A percentile compares a stretch with the other conserved stretches of the same genome.
phyloP scores from a whole-genome alignment of 2,888 invertebrate genomes.

The Sussaba pulchella region DNA sequence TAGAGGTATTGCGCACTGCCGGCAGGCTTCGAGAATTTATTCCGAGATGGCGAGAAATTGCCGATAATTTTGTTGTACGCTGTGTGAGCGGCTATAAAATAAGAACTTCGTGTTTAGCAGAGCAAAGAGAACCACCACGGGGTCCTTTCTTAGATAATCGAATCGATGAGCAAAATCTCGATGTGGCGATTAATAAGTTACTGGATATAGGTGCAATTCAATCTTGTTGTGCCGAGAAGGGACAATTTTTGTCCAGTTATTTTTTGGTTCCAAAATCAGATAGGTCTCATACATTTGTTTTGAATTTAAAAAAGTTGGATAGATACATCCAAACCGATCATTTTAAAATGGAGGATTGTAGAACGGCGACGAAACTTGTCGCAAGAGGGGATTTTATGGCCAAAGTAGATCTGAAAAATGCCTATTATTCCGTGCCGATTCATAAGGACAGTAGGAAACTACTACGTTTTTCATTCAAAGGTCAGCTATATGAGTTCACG shows the following conservation, averaged over 20 bases:
- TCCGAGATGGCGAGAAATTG: slow-evolving; percentile 35
- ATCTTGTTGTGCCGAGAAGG: neutral
- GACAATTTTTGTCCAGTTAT: neutral
- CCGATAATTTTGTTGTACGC: slow-evolving; percentile 37
- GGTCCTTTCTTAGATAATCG: no score
- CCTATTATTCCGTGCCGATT: no score
- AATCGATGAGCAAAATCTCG: neutral
- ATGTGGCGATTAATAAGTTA: neutral
- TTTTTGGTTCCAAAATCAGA: neutral
- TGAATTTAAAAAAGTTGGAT: slow-evolving; percentile 50
- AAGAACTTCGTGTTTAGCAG: neutral
- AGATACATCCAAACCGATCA: slow-evolving; percentile 56
- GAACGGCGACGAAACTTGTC: slow-evolving; percentile 60
- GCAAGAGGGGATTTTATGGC: slow-evolving; percentile 62
- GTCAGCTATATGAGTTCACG: no score
- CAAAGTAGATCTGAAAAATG: no score
- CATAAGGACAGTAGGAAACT: no score
- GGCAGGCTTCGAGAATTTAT: slow-evolving; percentile 33
- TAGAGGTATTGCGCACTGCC: slow-evolving; percentile 40
- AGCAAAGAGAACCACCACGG: no score
- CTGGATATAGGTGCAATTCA: neutral
- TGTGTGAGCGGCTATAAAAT: slow-evolving; percentile 40
- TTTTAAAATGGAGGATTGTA: slow-evolving; percentile 67
- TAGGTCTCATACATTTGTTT: slow-evolving; percentile 9
- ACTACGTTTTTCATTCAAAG: no score